Percentiles rank a stretch among this genome's conserved stretches.
These are phyloP conservation scores for Clarias macrocephalus DNA, from an alignment of 2,113 vertebrate species.

Conservation along the genomic window DNA sequence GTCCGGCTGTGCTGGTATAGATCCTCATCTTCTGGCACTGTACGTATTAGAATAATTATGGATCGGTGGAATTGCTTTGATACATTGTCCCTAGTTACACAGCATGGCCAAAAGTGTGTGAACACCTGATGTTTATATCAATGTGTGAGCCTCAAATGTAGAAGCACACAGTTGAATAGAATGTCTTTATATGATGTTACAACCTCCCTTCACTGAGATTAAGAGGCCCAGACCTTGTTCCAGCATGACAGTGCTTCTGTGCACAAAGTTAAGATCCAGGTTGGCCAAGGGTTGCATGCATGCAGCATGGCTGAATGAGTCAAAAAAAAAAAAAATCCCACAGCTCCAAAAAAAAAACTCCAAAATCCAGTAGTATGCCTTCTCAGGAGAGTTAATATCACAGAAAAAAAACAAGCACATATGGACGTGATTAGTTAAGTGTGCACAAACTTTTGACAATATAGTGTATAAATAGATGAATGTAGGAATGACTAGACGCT, in stretches of 20 bases:
- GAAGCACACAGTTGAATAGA: background rate
- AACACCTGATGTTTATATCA: background rate
- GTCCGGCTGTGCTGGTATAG: background rate
- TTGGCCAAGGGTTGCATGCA: background rate
- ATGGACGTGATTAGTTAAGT: background rate
- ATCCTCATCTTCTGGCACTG: background rate
- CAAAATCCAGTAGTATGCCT: background rate
- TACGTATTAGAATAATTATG: background rate
- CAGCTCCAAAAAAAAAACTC: background rate
- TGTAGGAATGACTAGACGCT: background rate
- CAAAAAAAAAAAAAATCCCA: too few species aligned
- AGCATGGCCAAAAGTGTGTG: background rate
- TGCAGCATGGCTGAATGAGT: too few species aligned
- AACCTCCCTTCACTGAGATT: background rate
- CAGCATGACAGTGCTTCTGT: background rate
- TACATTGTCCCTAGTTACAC: background rate
- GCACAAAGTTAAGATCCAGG: background rate
- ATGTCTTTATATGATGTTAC: background rate
- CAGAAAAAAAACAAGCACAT: background rate
- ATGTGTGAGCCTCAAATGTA: background rate
- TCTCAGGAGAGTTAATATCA: background rate
- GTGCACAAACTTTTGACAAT: background rate
- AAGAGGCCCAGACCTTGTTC: background rate
- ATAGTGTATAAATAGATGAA: background rate
- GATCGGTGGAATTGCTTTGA: background rate